Conservation (phyloP, 64 coral and sea anemone genomes). For the Montipora capricornis region DNA sequence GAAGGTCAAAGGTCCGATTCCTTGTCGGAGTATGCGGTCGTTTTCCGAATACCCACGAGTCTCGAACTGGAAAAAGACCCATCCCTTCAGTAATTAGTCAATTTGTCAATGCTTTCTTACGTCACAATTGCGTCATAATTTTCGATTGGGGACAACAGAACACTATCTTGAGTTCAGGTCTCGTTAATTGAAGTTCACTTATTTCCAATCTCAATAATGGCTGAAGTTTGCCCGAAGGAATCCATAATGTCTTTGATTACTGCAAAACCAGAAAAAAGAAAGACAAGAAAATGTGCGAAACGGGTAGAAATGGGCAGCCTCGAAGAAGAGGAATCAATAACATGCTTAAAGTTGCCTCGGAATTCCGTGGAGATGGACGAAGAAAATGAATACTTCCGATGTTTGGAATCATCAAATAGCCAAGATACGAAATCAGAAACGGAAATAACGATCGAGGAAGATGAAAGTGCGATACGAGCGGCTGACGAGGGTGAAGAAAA, state of each 20-base stretch:
- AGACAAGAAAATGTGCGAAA: neutral
- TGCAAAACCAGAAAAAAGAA: neutral
- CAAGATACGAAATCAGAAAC: neutral
- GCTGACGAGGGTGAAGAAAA: neutral
- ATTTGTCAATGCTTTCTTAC: too few species aligned
- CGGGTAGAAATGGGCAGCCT: neutral
- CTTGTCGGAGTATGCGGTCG: too few species aligned
- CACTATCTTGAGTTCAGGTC: too few species aligned
- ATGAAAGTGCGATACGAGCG: neutral
- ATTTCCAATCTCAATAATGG: neutral
- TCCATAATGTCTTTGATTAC: constrained; percentile 22
- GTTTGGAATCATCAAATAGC: neutral
- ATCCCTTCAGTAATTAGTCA: too few species aligned
- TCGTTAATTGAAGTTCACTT: too few species aligned
- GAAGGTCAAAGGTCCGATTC: too few species aligned
- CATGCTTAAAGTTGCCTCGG: neutral
- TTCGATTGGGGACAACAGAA: too few species aligned
- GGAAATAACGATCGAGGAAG: neutral
- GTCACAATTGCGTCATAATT: too few species aligned
- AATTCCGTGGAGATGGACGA: neutral
- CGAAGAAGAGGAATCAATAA: neutral
- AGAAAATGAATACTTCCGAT: neutral
- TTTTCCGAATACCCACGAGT: too few species aligned
- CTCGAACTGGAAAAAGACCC: too few species aligned
- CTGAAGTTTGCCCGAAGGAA: constrained; percentile 8